phyloP scores from a whole-genome alignment of 2,888 invertebrate species.

The Nomada hirtipes region DNA sequence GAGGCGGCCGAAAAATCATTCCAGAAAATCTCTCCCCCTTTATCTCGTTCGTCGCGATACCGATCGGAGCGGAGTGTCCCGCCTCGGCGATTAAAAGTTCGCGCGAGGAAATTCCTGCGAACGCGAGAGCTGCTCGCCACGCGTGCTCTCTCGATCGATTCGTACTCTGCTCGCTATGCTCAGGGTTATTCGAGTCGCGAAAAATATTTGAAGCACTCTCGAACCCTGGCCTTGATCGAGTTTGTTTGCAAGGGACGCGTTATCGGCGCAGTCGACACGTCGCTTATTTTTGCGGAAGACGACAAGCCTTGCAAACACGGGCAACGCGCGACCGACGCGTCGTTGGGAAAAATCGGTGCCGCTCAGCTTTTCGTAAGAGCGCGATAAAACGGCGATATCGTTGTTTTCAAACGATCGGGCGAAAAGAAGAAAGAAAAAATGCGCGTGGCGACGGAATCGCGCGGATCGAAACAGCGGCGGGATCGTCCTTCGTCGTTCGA shows the following conservation, averaged over 20 bases:
- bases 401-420: slow-evolving; percentile 9
- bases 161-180: slow-evolving; percentile 38
- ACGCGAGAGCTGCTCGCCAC: neutral
- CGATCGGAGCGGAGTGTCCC: too few species aligned
- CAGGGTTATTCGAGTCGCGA: slow-evolving; percentile 64
- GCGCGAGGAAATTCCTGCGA: too few species aligned
- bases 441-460: neutral
- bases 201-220: slow-evolving; percentile 71
- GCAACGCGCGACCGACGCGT: slow-evolving; percentile 7
- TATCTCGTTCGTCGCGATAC: too few species aligned
- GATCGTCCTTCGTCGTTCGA: slow-evolving; percentile 2
- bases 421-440: slow-evolving; percentile 1
- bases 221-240: slow-evolving; percentile 70
- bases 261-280: slow-evolving; percentile 63
- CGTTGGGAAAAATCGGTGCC: slow-evolving; percentile 36
- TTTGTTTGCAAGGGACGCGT: slow-evolving; percentile 72
- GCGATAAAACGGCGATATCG: slow-evolving; percentile 40
- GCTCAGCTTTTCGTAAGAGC: slow-evolving; percentile 46
- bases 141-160: slow-evolving; percentile 27
- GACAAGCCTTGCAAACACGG: slow-evolving; percentile 21
- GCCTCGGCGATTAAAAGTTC: too few species aligned
- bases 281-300: slow-evolving; percentile 61
- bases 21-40: too few species aligned
- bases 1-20: neutral
- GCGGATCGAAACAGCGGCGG: neutral